phyloP scores from a whole-genome alignment of 2,888 invertebrate genomes.

The Euzetes globulus region DNA sequence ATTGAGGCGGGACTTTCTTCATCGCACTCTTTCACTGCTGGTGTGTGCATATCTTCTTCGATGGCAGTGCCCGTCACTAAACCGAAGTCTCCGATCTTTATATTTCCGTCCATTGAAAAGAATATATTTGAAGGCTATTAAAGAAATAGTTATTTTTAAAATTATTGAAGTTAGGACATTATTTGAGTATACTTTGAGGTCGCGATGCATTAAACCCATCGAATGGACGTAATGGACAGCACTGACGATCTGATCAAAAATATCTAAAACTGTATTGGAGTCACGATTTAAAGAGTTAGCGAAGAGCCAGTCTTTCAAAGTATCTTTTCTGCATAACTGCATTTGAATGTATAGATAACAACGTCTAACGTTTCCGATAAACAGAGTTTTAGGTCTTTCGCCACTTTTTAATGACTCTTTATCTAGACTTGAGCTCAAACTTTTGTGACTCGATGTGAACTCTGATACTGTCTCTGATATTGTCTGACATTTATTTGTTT shows the following conservation, averaged over 20 bases:
- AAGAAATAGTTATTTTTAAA: constrained; percentile 9
- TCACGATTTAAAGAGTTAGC: constrained; percentile 40
- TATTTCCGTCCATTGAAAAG: constrained; percentile 77
- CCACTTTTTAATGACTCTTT: background rate
- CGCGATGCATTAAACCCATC: constrained; percentile 86
- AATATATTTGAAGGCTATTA: constrained; percentile 77
- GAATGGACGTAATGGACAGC: constrained; percentile 94
- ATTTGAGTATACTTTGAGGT: constrained; percentile 70
- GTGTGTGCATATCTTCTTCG: constrained; percentile 41
- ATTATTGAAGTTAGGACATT: constrained; percentile 2
- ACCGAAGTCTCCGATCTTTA: constrained; percentile 97
- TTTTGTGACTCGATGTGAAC: background rate
- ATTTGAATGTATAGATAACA: constrained; percentile 88
- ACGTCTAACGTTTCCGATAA: background rate
- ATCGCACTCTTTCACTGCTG: constrained; percentile 31
- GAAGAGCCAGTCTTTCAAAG: constrained; percentile 79
- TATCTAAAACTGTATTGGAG: constrained; percentile 52
- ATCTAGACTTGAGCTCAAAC: constrained; percentile 45
- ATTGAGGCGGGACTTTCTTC: constrained; percentile 20
- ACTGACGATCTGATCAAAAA: constrained; percentile 82
- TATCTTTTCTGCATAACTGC: constrained; percentile 84
- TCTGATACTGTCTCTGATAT: background rate
- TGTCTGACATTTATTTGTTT: background rate
- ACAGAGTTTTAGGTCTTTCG: background rate
- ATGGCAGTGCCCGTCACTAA: constrained; percentile 78